Base-by-base conservation (phyloP, 2,888 invertebrate genomes). In the Nymphalis urticae region DNA sequence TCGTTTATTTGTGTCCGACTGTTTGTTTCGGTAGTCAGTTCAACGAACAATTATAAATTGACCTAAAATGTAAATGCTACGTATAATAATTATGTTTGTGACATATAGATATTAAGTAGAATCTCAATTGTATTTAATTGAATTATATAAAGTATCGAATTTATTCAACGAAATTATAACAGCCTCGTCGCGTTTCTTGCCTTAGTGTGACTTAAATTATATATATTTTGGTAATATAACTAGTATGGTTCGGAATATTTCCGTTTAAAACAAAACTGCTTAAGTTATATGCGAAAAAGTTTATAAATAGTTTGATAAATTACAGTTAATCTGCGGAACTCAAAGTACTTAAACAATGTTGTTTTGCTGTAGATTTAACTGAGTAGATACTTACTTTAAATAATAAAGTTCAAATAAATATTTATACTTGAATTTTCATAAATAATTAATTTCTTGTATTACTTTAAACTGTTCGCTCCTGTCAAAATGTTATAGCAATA, bases 121-220 rank as follows among this genome's bases (percentile, higher is more conserved):
- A 50, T 62, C 64, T 56, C 54, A 64, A 50, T 62, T 50, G 48
- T 64, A 65, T 50, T 66, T 36, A 36, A 56, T 56, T 56, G 56
- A 69, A 36, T 66, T 50, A 65, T 47, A 61, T 69, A 63, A 67
- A 64, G 42, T 64, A 72, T 62, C 70, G 65, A 72, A 65, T 62
- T 13, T 58, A 65, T 58, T 70, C 72, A 72, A 72, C 72, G 72
- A 72, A 72, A 48, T 61, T 56, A 62, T 61, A 56, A 60, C 64
- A 62, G 48, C 21, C 27, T 64, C 64, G 68, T 42, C 64, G 48
- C 50, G 36, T 63, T 68, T 63, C 68, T 63, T 63, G 62, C 68
- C 63, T 62, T 62, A 63, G 62, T 27, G 59, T 59, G 53, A 47
- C 60, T 59, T 63, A 64, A 60, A 48, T 16, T 48, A 48, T 60